Evolutionary conservation across 2,113 vertebrate species (phyloP).

Genomic region (Sialia sialis): DNA sequence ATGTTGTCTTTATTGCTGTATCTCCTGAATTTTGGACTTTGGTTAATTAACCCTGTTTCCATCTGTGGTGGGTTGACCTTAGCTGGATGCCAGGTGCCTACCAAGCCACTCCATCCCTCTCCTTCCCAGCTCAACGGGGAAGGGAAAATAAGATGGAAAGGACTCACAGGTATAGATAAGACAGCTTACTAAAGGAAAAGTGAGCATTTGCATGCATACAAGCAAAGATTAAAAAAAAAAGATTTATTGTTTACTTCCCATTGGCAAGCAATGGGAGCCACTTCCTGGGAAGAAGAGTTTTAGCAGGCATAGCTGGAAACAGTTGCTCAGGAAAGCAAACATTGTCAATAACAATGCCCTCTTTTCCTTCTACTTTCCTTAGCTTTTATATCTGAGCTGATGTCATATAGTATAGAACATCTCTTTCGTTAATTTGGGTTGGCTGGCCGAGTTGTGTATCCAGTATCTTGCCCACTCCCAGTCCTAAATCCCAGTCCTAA

Average conservation of each 20-base stretch:
- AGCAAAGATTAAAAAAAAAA: background rate
- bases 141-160: background rate
- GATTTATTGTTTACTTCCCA: background rate
- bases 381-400: background rate
- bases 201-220: rapidly evolving
- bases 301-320: too few species aligned
- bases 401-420: rapidly evolving
- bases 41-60: background rate
- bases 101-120: rapidly evolving
- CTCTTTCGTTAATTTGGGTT: background rate
- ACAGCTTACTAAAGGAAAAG: background rate
- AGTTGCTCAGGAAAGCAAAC: background rate
- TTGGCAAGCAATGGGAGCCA: background rate
- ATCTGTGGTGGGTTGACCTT: background rate
- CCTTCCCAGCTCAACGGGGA: background rate
- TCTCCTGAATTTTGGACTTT: background rate
- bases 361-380: background rate
- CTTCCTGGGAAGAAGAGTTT: background rate
- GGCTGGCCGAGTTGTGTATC: rapidly evolving
- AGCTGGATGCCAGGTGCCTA: background rate
- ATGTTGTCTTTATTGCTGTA: background rate
- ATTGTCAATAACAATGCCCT: rapidly evolving
- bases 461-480: background rate
- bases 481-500: too few species aligned
- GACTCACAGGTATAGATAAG: background rate